Evolutionary conservation across 1,140 invertebrate genomes (phyloP), one percentile per base, ranked within the genome.

Genomic region (Drosophila equinoxialis): DNA sequence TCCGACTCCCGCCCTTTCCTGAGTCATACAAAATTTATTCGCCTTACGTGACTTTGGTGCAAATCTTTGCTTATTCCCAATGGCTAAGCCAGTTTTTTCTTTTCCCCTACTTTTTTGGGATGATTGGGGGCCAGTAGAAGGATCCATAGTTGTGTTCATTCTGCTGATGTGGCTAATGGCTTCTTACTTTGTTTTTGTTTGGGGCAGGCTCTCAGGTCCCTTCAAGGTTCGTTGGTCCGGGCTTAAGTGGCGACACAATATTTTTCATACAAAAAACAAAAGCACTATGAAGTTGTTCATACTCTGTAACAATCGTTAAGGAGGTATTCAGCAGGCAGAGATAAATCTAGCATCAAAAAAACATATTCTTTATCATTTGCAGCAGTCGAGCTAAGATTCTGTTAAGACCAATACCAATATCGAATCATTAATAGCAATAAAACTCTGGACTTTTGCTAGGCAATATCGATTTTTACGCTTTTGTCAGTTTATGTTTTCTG

Each of bases 1-100:
- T 51, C 45, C 17, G 10, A 23, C 14, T 20, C 33, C 58, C 17
- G 6, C 7, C 6, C 17, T 14, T 14, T 55, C 7, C 11, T 14
- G 14, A 23, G 42, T 76, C 63, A 84, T 81, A 64, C 55, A 81
- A 77, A 74, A 85, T 85, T 69, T 84, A 75, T 84, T 77, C 64
- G 73, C 64, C 71, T 70, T 75, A 73, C 72, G 79, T 81, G 73
- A 72, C 68, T 79, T 71, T 54, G 74, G 39, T 59, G 69, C 48
- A 81, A 77, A 71, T 75, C 81, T 67, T 71, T 57, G 54, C 30
- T 68, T 65, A 72, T 55, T 60, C 60, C 39, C 59, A 35, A 33
- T 65, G 65, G 78, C 71, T 70, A 71, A 74, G 62, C 33, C 48
- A 30, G 69, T 68, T 64, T 35, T 65, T 37, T 64, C 30, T 65